Evolutionary conservation across 2,797 vertebrate genomes (phyloP).

Genomic region (Morelia viridis): DNA sequence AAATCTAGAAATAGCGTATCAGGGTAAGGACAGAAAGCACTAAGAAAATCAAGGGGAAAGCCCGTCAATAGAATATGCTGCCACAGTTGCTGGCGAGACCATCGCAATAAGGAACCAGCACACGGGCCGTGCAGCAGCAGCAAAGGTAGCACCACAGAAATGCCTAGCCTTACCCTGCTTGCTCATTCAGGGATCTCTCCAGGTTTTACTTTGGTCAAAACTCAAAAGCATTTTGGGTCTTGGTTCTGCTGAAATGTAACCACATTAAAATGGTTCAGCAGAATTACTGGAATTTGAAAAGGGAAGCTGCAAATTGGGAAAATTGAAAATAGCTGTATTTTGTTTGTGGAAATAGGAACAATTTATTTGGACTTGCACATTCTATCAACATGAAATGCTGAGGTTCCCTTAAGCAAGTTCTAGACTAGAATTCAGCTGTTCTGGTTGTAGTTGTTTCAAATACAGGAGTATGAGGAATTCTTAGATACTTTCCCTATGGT

Average conservation of each 20-base stretch:
- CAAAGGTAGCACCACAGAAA: neutral
- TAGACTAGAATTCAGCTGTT: too few relatives aligned
- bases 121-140: neutral
- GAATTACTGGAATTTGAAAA: neutral
- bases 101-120: neutral
- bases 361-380: neutral
- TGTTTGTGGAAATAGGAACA: neutral
- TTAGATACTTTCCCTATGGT: neutral
- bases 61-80: neutral
- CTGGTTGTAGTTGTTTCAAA: neutral
- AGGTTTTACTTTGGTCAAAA: neutral
- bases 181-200: neutral
- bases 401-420: too few relatives aligned
- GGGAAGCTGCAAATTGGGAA: neutral
- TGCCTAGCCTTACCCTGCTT: neutral
- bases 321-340: neutral
- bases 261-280: neutral
- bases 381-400: too few relatives aligned
- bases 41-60: neutral
- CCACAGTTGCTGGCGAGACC: neutral
- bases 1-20: neutral
- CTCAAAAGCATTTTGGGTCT: neutral
- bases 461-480: neutral
- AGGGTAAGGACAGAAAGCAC: neutral
- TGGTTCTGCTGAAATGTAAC: neutral